phyloP scores from a whole-genome alignment of 2,888 invertebrate species.

The Ectemnius cavifrons region DNA sequence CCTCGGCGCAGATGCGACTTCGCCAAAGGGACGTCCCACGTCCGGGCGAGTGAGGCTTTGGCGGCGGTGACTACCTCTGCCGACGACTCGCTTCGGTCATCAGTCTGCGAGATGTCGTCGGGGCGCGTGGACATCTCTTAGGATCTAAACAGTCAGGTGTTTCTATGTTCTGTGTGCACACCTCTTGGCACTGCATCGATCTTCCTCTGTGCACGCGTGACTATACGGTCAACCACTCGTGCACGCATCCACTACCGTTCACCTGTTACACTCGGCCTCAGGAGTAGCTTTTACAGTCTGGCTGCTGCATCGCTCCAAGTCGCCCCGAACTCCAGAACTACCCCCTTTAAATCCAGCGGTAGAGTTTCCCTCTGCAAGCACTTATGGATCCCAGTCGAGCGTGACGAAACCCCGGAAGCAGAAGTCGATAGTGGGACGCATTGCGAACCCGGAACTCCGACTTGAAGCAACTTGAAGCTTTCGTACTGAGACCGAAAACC shows the following conservation, averaged over 20 bases:
- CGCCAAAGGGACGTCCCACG: conserved; percentile 48
- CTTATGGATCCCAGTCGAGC: background rate
- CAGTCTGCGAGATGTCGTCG: conserved; percentile 60
- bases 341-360: too few relatives aligned
- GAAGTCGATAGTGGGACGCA: conserved; percentile 15
- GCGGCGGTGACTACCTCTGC: conserved; percentile 31
- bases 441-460: background rate
- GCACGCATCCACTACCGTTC: too few relatives aligned
- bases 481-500: too few relatives aligned
- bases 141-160: background rate
- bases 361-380: background rate
- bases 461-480: too few relatives aligned
- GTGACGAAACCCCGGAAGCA: background rate
- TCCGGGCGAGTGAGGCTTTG: conserved; percentile 29
- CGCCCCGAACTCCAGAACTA: too few relatives aligned
- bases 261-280: too few relatives aligned
- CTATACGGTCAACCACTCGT: too few relatives aligned
- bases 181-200: background rate
- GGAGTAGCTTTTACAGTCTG: too few relatives aligned
- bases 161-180: background rate
- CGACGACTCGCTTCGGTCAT: conserved; percentile 45
- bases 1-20: conserved; percentile 62
- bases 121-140: conserved; percentile 35
- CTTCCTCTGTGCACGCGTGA: conserved; percentile 11
- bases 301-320: too few relatives aligned